These are phyloP conservation scores for Apotomis turbidana DNA, from an alignment of 2,888 invertebrate species.

Conservation along the genomic window DNA sequence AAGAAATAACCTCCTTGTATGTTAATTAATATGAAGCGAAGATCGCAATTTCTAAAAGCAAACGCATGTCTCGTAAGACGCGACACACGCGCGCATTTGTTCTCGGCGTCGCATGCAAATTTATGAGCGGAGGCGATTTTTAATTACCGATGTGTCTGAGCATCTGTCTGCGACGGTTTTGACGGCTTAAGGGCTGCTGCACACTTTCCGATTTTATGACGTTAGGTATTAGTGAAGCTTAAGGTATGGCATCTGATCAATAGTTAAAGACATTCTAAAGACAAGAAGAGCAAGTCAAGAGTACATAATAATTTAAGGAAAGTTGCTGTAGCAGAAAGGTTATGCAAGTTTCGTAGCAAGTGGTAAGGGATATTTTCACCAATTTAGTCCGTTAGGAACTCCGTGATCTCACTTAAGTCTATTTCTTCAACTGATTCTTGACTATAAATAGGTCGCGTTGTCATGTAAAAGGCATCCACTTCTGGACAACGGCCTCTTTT, in stretches of 20 bases:
- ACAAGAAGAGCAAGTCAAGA: too few relatives aligned
- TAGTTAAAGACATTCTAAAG: too few relatives aligned
- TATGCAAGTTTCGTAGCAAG: too few relatives aligned
- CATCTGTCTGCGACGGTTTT: constrained; percentile 68
- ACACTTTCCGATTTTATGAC: constrained; percentile 40
- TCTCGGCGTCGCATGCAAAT: constrained; percentile 60
- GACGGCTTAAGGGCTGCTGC: constrained; percentile 41
- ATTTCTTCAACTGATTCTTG: too few relatives aligned
- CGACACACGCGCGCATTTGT: constrained; percentile 36
- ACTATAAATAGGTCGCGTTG: too few relatives aligned
- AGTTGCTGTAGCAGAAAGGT: too few relatives aligned
- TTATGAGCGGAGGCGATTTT: constrained; percentile 75
- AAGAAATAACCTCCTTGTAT: not conserved
- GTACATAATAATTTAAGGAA: too few relatives aligned
- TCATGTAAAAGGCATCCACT: too few relatives aligned
- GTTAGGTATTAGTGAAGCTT: not conserved
- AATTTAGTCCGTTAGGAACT: too few relatives aligned
- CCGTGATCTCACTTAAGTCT: too few relatives aligned
- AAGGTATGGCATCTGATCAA: not conserved
- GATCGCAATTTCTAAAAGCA: constrained; percentile 22
- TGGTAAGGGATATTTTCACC: too few relatives aligned
- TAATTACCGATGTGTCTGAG: constrained; percentile 79
- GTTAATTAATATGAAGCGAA: not conserved
- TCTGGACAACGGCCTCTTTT: too few relatives aligned
- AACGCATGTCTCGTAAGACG: constrained; percentile 25